These are phyloP conservation scores for Eurois occulta DNA, from an alignment of 2,888 invertebrate species.

Conservation along the genomic window DNA sequence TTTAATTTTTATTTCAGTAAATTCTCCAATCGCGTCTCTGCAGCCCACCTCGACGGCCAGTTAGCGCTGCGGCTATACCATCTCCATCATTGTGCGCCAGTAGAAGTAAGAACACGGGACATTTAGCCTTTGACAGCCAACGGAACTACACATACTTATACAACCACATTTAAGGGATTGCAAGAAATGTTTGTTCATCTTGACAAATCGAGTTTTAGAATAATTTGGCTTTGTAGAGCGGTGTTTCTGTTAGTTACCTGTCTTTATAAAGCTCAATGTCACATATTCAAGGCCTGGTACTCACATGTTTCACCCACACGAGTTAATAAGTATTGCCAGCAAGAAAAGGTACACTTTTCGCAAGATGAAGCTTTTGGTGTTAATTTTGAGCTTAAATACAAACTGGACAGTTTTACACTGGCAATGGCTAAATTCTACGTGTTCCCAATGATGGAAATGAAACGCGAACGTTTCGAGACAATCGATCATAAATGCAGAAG, in stretches of 20 bases:
- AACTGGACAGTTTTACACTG: neutral
- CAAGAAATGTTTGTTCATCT: neutral
- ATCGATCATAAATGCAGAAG: constrained; percentile 65
- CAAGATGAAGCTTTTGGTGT: neutral
- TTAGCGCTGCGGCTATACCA: constrained; percentile 87
- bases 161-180: constrained; percentile 6
- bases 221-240: neutral
- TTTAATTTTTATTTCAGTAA: constrained; percentile 74
- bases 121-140: constrained; percentile 53
- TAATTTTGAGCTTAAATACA: neutral
- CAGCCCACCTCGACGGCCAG: constrained; percentile 89
- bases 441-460: constrained; percentile 41
- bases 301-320: neutral
- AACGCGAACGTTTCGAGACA: constrained; percentile 37
- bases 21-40: constrained; percentile 86
- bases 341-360: neutral
- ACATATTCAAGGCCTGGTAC: neutral
- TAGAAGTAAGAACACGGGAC: constrained; percentile 62
- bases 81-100: constrained; percentile 83
- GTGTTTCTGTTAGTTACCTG: too few species aligned
- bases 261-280: neutral
- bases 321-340: neutral
- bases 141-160: neutral
- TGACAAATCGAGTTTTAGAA: too few species aligned
- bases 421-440: constrained; percentile 52